Evolutionary conservation across 2,888 invertebrate genomes (phyloP).

Genomic region (Bursaphelenchus okinawaensis): DNA sequence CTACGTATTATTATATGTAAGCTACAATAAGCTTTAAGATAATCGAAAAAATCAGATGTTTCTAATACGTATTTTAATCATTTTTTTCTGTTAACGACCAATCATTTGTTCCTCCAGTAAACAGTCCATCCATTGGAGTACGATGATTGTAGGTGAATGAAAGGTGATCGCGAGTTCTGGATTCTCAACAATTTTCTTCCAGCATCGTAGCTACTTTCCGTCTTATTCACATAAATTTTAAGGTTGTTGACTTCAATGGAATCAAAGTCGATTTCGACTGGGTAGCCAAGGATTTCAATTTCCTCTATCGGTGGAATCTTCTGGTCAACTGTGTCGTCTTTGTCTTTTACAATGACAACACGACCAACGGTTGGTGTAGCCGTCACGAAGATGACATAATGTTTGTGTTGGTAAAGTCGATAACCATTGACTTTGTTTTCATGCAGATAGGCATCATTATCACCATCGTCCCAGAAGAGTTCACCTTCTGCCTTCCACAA

Average conservation of each 20-base stretch:
- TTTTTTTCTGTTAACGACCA: too few species aligned
- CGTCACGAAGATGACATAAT: slow-evolving; percentile 14
- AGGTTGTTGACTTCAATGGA: slow-evolving; percentile 4
- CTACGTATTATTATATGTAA: too few species aligned
- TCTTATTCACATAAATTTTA: not conserved
- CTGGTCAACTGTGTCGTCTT: slow-evolving; percentile 6
- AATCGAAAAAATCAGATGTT: too few species aligned
- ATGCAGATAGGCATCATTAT: not conserved
- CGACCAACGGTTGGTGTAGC: not conserved
- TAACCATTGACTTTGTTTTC: not conserved
- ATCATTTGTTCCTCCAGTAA: too few species aligned
- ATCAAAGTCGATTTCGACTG: slow-evolving; percentile 11
- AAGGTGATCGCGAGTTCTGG: too few species aligned
- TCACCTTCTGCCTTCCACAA: slow-evolving; percentile 27
- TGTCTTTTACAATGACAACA: not conserved
- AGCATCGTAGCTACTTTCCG: slow-evolving; percentile 4
- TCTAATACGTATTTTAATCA: too few species aligned
- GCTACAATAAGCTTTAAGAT: too few species aligned
- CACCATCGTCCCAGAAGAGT: slow-evolving; percentile 34
- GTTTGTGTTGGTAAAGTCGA: slow-evolving; percentile 6
- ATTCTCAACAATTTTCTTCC: not conserved
- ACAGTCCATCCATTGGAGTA: too few species aligned
- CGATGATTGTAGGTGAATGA: too few species aligned
- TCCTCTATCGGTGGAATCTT: slow-evolving; percentile 15
- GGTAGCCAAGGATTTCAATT: slow-evolving; percentile 26